Conservation (phyloP, 2,113 vertebrate genomes). For the Galeopterus variegatus region DNA sequence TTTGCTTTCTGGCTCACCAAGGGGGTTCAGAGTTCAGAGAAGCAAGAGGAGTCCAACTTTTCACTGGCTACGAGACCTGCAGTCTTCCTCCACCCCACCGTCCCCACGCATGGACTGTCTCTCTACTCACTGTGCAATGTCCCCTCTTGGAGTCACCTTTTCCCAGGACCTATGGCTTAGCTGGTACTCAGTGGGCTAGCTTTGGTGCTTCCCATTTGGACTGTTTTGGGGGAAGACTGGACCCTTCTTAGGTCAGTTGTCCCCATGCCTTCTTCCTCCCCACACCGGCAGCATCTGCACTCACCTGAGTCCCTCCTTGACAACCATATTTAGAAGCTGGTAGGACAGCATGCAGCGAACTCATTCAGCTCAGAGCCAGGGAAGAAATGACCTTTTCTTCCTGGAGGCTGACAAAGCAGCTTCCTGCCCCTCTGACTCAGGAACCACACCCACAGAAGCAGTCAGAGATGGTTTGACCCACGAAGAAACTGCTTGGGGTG, state of each 20-base stretch:
- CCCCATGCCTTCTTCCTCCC: background rate
- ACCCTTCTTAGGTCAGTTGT: too few species aligned
- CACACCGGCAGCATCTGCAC: background rate
- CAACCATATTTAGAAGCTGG: conserved; percentile 39
- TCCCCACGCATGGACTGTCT: fast-evolving
- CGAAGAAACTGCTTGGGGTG: background rate
- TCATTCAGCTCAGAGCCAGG: background rate
- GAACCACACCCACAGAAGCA: conserved; percentile 35
- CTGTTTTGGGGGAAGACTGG: background rate
- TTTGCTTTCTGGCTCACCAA: background rate
- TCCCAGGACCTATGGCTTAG: background rate
- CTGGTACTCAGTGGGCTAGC: background rate
- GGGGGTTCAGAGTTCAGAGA: background rate
- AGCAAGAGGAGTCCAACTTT: background rate
- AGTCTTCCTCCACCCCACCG: fast-evolving
- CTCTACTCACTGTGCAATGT: fast-evolving
- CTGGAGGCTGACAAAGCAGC: background rate
- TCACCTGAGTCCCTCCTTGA: conserved; percentile 69
- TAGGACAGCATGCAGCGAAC: background rate
- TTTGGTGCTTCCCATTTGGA: background rate
- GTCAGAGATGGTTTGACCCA: too few species aligned
- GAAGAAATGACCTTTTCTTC: background rate
- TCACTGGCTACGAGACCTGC: background rate
- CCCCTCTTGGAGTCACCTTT: background rate
- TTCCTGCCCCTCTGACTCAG: background rate